phyloP scores from a whole-genome alignment of 2,888 invertebrate species.

The Oscheius sp. region DNA sequence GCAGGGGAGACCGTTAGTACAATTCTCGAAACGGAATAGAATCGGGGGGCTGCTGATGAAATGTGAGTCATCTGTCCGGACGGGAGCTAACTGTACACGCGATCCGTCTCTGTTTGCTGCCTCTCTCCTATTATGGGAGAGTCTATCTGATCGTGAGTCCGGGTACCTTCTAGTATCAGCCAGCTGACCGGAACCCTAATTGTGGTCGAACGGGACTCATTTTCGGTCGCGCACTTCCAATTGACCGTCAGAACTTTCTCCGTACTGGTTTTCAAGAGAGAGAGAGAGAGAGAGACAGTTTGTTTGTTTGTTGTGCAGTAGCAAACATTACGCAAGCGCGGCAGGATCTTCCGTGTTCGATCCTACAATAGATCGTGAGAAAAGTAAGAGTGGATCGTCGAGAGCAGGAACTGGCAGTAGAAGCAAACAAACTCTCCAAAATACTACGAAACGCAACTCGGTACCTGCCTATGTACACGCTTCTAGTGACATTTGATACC shows the following conservation, averaged over 20 bases:
- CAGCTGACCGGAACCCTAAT: slow-evolving; percentile 29
- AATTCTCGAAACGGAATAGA: background rate
- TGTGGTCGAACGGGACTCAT: slow-evolving; percentile 14
- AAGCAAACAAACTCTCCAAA: background rate
- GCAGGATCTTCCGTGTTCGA: background rate
- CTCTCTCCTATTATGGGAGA: slow-evolving; percentile 13
- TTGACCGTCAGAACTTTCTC: slow-evolving; percentile 28
- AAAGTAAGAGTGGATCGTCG: background rate
- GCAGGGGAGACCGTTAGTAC: background rate
- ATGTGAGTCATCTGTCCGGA: slow-evolving; percentile 26
- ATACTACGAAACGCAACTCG: background rate
- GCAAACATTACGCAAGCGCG: background rate
- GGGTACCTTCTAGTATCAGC: slow-evolving; percentile 17
- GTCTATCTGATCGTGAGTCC: slow-evolving; percentile 2
- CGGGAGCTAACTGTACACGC: slow-evolving; percentile 14
- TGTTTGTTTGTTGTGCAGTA: background rate
- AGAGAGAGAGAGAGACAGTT: background rate
- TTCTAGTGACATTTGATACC: background rate
- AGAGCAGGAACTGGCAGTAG: background rate
- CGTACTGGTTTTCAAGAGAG: background rate
- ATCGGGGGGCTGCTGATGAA: slow-evolving; percentile 1
- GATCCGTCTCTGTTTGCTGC: slow-evolving; percentile 3
- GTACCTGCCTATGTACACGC: background rate
- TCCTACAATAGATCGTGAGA: background rate
- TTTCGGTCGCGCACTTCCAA: slow-evolving; percentile 33